Percentiles rank a stretch among this genome's conserved stretches.
These are phyloP conservation scores for Ectemnius cavifrons DNA, from an alignment of 2,888 invertebrate genomes.

Conservation along the genomic window DNA sequence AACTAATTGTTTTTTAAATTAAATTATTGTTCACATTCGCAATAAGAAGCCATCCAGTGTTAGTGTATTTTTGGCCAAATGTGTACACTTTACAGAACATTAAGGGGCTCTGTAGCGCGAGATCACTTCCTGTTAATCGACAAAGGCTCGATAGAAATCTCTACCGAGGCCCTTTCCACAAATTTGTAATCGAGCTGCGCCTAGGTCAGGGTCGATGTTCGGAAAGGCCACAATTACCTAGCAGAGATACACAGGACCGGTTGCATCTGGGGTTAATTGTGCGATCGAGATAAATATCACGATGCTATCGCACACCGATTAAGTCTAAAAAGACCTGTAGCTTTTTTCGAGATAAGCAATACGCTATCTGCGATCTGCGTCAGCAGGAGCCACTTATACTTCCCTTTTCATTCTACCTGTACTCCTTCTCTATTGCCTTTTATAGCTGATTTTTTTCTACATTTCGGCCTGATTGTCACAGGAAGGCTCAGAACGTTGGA, in stretches of 20 bases:
- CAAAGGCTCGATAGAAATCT: too few species aligned
- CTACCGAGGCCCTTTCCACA: neutral
- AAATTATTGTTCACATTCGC: too few species aligned
- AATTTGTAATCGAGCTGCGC: slow-evolving; percentile 28
- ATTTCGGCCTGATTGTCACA: neutral
- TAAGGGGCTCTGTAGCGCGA: too few species aligned
- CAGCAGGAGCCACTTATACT: slow-evolving; percentile 25
- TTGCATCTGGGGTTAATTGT: slow-evolving; percentile 50
- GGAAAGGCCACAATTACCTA: slow-evolving; percentile 33
- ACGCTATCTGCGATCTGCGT: neutral
- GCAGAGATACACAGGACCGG: slow-evolving; percentile 23
- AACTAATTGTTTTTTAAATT: too few species aligned
- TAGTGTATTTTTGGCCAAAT: too few species aligned
- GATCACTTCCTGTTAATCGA: too few species aligned
- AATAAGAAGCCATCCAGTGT: too few species aligned
- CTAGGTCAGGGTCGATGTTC: neutral
- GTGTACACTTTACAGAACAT: too few species aligned
- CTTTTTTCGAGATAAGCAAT: slow-evolving; percentile 44
- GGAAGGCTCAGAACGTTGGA: too few species aligned
- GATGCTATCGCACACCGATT: slow-evolving; percentile 47
- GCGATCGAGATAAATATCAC: slow-evolving; percentile 52
- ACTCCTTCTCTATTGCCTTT: neutral
- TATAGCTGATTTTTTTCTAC: neutral
- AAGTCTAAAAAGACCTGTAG: slow-evolving; percentile 45
- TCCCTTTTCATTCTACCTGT: neutral